Evolutionary conservation across 1,140 invertebrate genomes (phyloP).

Genomic region (Lasioglossum baleicum): DNA sequence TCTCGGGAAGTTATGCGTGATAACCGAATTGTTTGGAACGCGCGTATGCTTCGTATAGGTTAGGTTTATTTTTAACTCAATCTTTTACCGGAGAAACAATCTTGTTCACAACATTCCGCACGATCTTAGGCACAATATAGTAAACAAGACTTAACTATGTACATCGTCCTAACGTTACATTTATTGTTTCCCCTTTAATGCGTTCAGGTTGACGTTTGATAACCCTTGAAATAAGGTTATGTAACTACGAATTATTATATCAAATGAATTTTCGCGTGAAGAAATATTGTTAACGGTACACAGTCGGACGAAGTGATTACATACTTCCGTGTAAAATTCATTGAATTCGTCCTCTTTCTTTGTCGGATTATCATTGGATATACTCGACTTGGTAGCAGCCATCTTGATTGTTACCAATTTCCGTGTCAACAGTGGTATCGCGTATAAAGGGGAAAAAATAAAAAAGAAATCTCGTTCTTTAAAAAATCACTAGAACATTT

Average conservation of each 20-base stretch:
- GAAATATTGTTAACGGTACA: not conserved
- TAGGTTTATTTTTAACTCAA: conserved; percentile 36
- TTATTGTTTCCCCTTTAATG: conserved; percentile 23
- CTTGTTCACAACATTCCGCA: not conserved
- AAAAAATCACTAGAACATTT: too few relatives aligned
- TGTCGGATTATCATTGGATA: conserved; percentile 71
- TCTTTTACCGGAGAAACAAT: not conserved
- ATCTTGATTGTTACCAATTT: conserved; percentile 69
- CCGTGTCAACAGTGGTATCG: conserved; percentile 26
- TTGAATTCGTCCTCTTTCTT: conserved; percentile 84
- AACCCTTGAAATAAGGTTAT: conserved; percentile 4
- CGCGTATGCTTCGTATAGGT: conserved; percentile 37
- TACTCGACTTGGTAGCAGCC: conserved; percentile 76
- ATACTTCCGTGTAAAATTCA: conserved; percentile 85
- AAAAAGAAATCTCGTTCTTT: too few relatives aligned
- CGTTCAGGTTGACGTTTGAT: conserved; percentile 46
- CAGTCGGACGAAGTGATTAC: conserved; percentile 41
- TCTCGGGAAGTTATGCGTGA: not conserved
- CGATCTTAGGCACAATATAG: not conserved
- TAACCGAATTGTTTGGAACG: conserved; percentile 25
- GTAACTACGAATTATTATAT: not conserved
- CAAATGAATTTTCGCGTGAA: not conserved
- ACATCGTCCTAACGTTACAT: not conserved
- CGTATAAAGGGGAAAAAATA: not conserved
- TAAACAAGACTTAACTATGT: not conserved